Evolutionary conservation across 2,797 vertebrate species (phyloP), one percentile per base, ranked within the genome.

Genomic region (Myiotriccus ornatus): DNA sequence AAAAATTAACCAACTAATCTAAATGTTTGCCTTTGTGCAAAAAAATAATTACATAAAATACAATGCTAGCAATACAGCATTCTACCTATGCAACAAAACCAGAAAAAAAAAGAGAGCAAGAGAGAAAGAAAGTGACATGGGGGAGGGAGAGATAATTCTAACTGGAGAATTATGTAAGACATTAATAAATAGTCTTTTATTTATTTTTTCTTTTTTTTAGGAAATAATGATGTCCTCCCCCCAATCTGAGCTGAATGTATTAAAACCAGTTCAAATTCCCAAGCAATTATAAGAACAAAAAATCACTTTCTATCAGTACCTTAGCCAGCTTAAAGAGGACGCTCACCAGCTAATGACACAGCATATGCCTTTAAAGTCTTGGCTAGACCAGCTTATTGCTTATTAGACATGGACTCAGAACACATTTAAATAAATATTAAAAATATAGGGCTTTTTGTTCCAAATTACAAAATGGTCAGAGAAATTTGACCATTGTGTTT

Each of bases 1-100:
- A 98, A 98, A 98, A 98, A 98, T 98, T 97, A 98, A 98, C 97
- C 97, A 97, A 98, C 98, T 97, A 97, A 97, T 97, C 98, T 98
- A 98, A 98, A 97, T 98, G 97, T 98, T 97, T 97, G 98, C 98
- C 97, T 97, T 97, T 98, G 98, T 98, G 98, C 98, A 98, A 87
- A 87, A 98, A 93, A 98, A 97, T 96, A 97, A 97, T 97, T 97
- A 98, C 96, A 95, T 97, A 97, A 96, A 97, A 97, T 97, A 98
- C 96, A 97, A 98, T 95, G 97, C 96, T 97, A 98, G 97, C 97
- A 97, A 97, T 97, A 98, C 96, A 97, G 96, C 97, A 96, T 97
- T 97, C 98, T 98, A 98, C 97, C 95, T 98, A 98, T 95, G 97
- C 96, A 89, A 95, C 95, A 95, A 94, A 95, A 95, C 93, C 75